Percentiles rank a stretch among this genome's conserved stretches.
Evolutionary conservation across 2,888 invertebrate genomes (phyloP).

Genomic region (Coecobrya sp.): DNA sequence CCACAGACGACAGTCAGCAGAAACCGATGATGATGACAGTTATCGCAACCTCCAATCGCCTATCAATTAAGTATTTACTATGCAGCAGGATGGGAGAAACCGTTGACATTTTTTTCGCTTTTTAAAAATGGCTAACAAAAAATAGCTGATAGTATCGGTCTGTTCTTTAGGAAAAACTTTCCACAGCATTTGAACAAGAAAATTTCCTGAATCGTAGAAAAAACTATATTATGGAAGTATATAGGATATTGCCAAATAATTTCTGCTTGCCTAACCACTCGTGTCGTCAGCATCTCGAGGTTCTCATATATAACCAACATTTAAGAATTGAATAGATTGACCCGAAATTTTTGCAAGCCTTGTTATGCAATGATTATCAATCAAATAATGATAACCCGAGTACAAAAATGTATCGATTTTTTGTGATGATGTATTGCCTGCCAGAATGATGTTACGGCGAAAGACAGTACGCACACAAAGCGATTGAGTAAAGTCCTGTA

Average conservation of each 20-base stretch:
- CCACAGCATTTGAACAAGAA: neutral
- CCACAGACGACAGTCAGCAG: neutral
- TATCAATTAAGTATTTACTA: conserved; percentile 47
- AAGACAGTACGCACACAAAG: too few relatives aligned
- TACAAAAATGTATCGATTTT: neutral
- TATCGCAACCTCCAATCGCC: conserved; percentile 23
- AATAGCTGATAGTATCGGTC: conserved; percentile 46
- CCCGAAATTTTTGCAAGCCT: neutral
- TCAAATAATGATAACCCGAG: neutral
- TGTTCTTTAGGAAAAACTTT: conserved; percentile 7
- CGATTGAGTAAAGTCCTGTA: neutral
- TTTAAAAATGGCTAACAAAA: conserved; percentile 39
- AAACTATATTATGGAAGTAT: neutral
- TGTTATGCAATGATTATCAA: neutral
- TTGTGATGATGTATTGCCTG: neutral
- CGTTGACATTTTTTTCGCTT: neutral
- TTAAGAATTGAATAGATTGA: neutral
- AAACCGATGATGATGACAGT: conserved; percentile 42
- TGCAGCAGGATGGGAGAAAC: conserved; percentile 24
- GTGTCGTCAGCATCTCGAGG: neutral
- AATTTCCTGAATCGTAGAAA: conserved; percentile 15
- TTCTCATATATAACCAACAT: neutral
- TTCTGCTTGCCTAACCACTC: neutral
- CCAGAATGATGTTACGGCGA: neutral
- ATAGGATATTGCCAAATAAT: conserved; percentile 36